phyloP scores from a whole-genome alignment of 2,797 vertebrate species.

The Kryptolebias ocellatus region DNA sequence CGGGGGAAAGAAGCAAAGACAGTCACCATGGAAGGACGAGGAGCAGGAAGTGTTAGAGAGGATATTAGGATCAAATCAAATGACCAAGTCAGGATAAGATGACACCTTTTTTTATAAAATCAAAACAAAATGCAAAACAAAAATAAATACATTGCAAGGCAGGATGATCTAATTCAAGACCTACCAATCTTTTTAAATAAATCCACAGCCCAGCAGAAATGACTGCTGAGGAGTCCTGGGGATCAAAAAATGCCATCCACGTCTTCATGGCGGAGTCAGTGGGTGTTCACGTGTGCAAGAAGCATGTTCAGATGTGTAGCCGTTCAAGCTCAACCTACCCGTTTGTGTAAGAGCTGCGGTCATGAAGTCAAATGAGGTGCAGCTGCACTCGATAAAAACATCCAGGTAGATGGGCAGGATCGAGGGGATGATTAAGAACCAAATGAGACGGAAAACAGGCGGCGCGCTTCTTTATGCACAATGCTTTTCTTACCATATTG shows the following conservation, averaged over 20 bases:
- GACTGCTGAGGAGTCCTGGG: conserved; percentile 57
- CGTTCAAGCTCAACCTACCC: conserved; percentile 72
- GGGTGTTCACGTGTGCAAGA: conserved; percentile 64
- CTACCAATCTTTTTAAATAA: conserved; percentile 62
- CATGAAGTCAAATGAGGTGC: conserved; percentile 52
- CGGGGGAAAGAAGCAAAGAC: conserved; percentile 53
- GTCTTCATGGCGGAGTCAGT: conserved; percentile 56
- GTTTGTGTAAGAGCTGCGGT: conserved; percentile 46
- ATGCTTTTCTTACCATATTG: conserved; percentile 93
- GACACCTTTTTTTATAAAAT: conserved; percentile 29
- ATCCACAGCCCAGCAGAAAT: conserved; percentile 56
- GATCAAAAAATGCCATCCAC: conserved; percentile 52
- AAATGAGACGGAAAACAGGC: conserved; percentile 48
- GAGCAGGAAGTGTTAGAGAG: conserved; percentile 30
- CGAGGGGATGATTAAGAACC: conserved; percentile 28
- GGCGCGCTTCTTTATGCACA: conserved; percentile 43
- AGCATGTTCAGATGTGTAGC: conserved; percentile 76
- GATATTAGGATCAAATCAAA: conserved; percentile 40
- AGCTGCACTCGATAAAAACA: conserved; percentile 45
- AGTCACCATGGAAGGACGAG: conserved; percentile 42
- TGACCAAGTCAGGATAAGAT: conserved; percentile 24
- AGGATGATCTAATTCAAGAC: conserved; percentile 88
- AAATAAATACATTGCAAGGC: conserved; percentile 75
- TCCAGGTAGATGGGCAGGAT: conserved; percentile 46
- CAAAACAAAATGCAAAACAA: conserved; percentile 39